Evolutionary conservation across 2,888 invertebrate genomes (phyloP), one percentile per base, ranked within the genome.

Genomic region (Nomada hirtipes): DNA sequence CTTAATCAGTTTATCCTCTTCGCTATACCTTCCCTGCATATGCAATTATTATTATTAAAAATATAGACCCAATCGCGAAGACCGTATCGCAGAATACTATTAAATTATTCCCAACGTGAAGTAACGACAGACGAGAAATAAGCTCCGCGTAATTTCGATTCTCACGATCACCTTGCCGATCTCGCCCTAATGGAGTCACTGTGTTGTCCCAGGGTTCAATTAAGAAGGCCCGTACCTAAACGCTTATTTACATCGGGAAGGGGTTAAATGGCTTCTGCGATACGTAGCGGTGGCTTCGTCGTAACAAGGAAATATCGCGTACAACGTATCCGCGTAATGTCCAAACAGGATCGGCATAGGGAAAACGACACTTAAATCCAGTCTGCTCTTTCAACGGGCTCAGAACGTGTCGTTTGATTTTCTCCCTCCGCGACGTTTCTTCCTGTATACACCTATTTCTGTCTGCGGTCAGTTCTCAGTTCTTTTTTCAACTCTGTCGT

Each of bases 291-390:
- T 47, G 76, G 47, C 55, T 71, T 47, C 26, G 13, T 29, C 18
- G n/a, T 63, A 0, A 2, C 53, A 10, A 20, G 36, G 76, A 50
- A 55, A 71, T 42, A 57, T 26, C n/a, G 29, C 15, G 15, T 18
- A 20, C 36, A 20, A 15, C 47, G 36, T 63, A 7, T 26, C 23
- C 29, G 20, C n/a, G 3, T 59, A 29, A 36, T 44, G 26, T 11
- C 26, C 50, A 29, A 75, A 79, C 52, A 50, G 60, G 78, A 78
- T 67, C 78, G 42, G 44, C 36, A 2, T 57, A 23, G 47, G 73
- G 73, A 78, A 85, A 63, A 60, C 57, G 85, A 76, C 76, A 70
- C 83, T 85, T 76, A 73, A 81, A 83, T 76, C 72, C 80, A 72
- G 72, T 29, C 69, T 72, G 73, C 55, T 55, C 79, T 83, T 85